Evolutionary conservation across 2,797 vertebrate species (phyloP).

Genomic region (Anabacerthia variegaticeps): DNA sequence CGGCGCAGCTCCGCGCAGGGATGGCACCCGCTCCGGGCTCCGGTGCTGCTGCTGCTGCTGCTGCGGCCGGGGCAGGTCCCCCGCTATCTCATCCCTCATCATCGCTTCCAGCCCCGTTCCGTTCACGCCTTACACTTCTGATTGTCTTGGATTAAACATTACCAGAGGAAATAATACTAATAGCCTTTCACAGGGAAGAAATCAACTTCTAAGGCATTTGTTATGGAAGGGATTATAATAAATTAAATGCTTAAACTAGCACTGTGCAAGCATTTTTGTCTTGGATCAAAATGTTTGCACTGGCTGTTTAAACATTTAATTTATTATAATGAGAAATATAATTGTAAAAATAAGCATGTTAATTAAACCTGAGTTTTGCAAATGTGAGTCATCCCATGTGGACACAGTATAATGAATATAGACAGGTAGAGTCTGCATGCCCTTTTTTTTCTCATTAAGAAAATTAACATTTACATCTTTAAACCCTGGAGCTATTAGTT

Average conservation of each 20-base stretch:
- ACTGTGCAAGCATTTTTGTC: conserved; percentile 79
- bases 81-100: conserved; percentile 38
- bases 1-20: not conserved
- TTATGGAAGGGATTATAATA: conserved; percentile 81
- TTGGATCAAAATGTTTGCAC: conserved; percentile 82
- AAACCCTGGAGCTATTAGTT: conserved; percentile 75
- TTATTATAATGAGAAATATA: conserved; percentile 79
- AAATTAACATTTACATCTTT: conserved; percentile 72
- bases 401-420: conserved; percentile 73
- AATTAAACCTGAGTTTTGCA: conserved; percentile 78
- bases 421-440: conserved; percentile 63
- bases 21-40: conserved; percentile 32
- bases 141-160: conserved; percentile 71
- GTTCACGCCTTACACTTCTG: conserved; percentile 67
- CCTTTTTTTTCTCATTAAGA: conserved; percentile 69
- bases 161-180: conserved; percentile 74
- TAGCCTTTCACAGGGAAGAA: conserved; percentile 65
- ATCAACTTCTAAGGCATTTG: conserved; percentile 74
- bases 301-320: conserved; percentile 83
- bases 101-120: conserved; percentile 42
- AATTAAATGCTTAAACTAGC: conserved; percentile 81
- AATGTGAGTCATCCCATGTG: conserved; percentile 71
- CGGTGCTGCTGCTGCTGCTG: not conserved
- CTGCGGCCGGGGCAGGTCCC: conserved; percentile 8
- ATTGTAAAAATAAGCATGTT: conserved; percentile 77